Conservation (phyloP, 2,113 vertebrate genomes). For the Microtus oregoni region DNA sequence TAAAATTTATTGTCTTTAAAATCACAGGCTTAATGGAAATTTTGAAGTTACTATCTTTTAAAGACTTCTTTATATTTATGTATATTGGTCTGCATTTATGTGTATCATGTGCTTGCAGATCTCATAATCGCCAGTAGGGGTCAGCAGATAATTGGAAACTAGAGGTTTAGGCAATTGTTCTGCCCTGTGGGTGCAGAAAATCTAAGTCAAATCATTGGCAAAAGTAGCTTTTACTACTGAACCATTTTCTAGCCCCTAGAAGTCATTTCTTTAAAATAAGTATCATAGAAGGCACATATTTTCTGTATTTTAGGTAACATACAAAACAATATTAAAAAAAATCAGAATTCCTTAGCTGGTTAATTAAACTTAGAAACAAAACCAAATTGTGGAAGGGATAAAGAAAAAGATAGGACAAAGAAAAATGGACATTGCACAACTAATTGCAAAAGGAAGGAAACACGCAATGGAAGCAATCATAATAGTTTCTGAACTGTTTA, state of each 20-base stretch:
- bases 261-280: slow-evolving; percentile 20
- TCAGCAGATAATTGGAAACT: accelerated
- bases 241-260: neutral
- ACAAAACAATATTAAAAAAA: neutral
- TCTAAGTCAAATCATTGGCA: neutral
- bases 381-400: neutral
- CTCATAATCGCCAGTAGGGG: too few relatives aligned
- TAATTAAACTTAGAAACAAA: neutral
- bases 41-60: neutral
- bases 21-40: neutral
- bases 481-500: neutral
- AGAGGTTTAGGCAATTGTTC: neutral
- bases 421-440: neutral
- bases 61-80: neutral
- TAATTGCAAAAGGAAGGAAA: neutral
- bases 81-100: neutral
- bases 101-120: neutral
- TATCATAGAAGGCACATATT: neutral
- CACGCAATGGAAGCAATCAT: neutral
- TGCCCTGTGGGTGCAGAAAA: neutral
- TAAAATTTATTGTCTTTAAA: slow-evolving; percentile 21
- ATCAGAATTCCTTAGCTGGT: neutral
- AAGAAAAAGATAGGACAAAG: neutral
- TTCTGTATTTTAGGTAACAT: neutral
- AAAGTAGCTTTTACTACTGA: neutral